Percentiles rank a stretch among this genome's conserved stretches.
These are phyloP conservation scores for Beris morrisii DNA, from an alignment of 2,888 invertebrate species.

Conservation along the genomic window DNA sequence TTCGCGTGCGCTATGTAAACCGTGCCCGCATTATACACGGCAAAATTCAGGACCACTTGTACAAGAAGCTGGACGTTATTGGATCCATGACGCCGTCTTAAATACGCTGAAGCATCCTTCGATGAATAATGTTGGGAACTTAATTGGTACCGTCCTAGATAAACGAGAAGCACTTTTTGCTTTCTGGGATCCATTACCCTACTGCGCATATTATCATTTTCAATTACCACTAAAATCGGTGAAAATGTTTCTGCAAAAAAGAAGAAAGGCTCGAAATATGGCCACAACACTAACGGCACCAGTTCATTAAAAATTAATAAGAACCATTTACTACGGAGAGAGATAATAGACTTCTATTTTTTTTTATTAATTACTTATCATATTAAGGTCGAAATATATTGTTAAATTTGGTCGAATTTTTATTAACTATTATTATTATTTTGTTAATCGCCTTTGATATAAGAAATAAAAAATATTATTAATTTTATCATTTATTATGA, in stretches of 20 bases:
- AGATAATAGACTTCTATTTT: conserved; percentile 22
- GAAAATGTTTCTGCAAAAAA: conserved; percentile 60
- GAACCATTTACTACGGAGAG: conserved; percentile 6
- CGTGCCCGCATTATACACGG: conserved; percentile 64
- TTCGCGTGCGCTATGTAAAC: conserved; percentile 65
- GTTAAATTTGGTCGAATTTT: background rate
- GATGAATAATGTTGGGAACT: conserved; percentile 60
- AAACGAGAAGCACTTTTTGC: conserved; percentile 79
- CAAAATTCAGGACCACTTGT: conserved; percentile 60
- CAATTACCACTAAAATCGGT: conserved; percentile 69
- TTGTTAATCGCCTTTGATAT: too few species aligned
- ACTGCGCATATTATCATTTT: conserved; percentile 83
- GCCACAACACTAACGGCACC: conserved; percentile 41
- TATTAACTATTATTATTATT: too few species aligned
- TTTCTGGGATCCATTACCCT: conserved; percentile 84
- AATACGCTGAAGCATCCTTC: conserved; percentile 57
- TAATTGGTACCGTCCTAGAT: conserved; percentile 71
- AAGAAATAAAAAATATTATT: too few species aligned
- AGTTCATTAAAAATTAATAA: conserved; percentile 32
- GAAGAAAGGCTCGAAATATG: conserved; percentile 42
- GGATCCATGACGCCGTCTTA: conserved; percentile 64
- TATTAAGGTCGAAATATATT: background rate
- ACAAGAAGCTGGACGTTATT: conserved; percentile 59
- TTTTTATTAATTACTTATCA: conserved; percentile 3
- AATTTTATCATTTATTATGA: too few species aligned